Percentiles rank a stretch among this genome's conserved stretches.
Conservation (phyloP, 2,888 invertebrate species). For the Trissolcus brochymenae region DNA sequence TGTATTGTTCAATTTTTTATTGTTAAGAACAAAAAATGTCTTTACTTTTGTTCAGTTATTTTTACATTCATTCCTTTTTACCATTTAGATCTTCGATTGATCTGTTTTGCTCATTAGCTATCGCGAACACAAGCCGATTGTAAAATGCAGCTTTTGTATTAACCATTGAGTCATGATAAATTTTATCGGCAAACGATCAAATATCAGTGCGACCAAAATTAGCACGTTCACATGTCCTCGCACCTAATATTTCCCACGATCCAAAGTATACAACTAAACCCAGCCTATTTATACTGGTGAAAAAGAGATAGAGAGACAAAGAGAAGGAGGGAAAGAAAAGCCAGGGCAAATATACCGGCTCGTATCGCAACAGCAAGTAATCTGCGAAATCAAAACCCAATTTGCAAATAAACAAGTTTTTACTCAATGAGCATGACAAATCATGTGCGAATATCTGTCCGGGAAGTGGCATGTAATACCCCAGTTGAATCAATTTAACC, state of each 20-base stretch:
- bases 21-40: no score
- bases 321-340: conserved; percentile 2
- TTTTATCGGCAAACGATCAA: conserved; percentile 43
- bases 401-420: conserved; percentile 23
- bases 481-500: conserved; percentile 6
- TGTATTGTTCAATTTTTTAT: no score
- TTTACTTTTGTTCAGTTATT: no score
- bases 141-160: conserved; percentile 34
- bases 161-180: conserved; percentile 44
- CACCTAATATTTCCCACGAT: conserved; percentile 39
- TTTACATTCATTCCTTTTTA: no score
- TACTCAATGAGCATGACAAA: conserved; percentile 14
- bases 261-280: conserved; percentile 8
- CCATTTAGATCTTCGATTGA: conserved; percentile 7
- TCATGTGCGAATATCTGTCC: conserved; percentile 14
- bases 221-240: conserved; percentile 28
- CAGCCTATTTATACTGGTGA: conserved; percentile 13
- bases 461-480: background rate
- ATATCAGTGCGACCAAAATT: conserved; percentile 44
- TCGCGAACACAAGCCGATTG: conserved; percentile 9
- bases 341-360: conserved; percentile 18
- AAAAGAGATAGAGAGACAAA: no score
- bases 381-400: conserved; percentile 24
- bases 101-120: conserved; percentile 29
- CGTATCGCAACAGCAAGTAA: conserved; percentile 14